Evolutionary conservation across 2,888 invertebrate species (phyloP), one percentile per base, ranked within the genome.

Genomic region (Pharmacophagus antenor): DNA sequence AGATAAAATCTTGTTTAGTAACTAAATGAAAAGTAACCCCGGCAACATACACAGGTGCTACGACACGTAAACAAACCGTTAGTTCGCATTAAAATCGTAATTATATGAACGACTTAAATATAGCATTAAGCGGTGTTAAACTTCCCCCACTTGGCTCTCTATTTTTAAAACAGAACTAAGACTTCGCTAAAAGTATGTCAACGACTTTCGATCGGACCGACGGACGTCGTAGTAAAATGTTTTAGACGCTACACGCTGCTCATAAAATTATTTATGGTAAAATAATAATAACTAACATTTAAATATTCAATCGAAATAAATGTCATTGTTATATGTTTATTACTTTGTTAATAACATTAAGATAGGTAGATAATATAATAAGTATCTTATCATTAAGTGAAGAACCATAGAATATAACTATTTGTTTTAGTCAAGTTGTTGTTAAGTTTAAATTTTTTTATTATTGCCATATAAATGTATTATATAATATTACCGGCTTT

Each of bases 121-220:
- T 23, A 50, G 25, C 18, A 31, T 31, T 18, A 5, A 58, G 20
- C 47, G 22, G 23, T 25, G 3, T 22, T 46, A 58, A 53, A 57
- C 41, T 55, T 22, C 10, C 44, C 41, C 27, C n/a, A n/a, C 48
- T 41, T 53, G n/a, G 52, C 21, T 37, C 7, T 31, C 58, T 57
- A 51, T 58, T 53, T 53, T 58, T 58, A 58, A 58, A 58, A 53
- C 48, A 58, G n/a, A 51, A 55, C 23, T 55, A 46, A 44, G 55
- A 27, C 50, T 51, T 23, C 42, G 27, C 44, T 55, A 7, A 51
- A 60, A 55, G 37, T 60, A 23, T 60, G 60, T 60, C 60, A 60
- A 60, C 55, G 55, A 60, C 55, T 60, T 55, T 49, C 54, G 49
- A 55, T 59, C 42, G 21, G 31, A 22, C 42, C 48, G 41, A 37